A percentile compares a stretch with the other conserved stretches of the same genome.
phyloP scores from a whole-genome alignment of 2,888 invertebrate species.

The Trachelus troglodyta region DNA sequence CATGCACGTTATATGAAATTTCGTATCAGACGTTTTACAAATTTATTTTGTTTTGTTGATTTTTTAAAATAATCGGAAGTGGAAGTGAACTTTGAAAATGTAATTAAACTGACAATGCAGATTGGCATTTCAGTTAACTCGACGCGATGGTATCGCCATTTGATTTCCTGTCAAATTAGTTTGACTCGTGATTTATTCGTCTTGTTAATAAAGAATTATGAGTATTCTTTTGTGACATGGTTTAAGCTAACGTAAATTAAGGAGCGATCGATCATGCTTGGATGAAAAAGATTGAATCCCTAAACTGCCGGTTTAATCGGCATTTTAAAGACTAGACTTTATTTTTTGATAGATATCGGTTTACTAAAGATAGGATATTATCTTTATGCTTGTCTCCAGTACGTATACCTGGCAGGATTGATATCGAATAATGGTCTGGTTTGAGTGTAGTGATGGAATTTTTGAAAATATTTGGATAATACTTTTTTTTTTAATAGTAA shows the following conservation, averaged over 20 bases:
- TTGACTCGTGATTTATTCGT: not conserved
- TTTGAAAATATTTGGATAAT: not conserved
- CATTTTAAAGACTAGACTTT: not conserved
- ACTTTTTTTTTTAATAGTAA: conserved; percentile 22
- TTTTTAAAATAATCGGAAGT: not conserved
- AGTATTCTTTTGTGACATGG: not conserved
- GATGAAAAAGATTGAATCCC: not conserved
- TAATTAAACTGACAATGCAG: not conserved
- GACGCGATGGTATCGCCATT: not conserved
- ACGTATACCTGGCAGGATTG: not conserved
- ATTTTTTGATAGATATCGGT: not conserved
- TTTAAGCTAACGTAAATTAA: not conserved
- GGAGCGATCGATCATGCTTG: not conserved
- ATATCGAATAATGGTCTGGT: not conserved
- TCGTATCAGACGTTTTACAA: not conserved
- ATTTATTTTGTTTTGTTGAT: not conserved
- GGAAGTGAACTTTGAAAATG: not conserved
- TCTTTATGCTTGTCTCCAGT: not conserved
- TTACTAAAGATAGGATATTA: not conserved
- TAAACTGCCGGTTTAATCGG: not conserved
- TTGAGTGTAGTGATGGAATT: not conserved
- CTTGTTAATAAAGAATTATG: not conserved
- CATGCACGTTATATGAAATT: no score
- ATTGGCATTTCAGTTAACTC: not conserved
- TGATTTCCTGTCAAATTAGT: not conserved